Evolutionary conservation across 2,888 invertebrate species (phyloP).

Genomic region (Phasia obesa): DNA sequence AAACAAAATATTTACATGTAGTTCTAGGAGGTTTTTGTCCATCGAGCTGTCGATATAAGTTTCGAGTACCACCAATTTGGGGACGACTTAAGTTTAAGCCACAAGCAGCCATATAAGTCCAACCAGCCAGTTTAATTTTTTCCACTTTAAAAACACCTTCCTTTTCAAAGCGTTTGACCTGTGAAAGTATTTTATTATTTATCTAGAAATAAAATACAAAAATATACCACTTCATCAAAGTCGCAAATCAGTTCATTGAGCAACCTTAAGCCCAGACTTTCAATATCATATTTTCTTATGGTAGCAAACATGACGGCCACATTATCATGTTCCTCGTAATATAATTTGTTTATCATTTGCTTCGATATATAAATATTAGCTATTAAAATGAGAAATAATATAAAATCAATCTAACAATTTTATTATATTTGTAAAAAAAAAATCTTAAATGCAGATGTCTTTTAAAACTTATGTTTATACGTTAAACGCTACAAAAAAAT

Average conservation of each 20-base stretch:
- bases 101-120: slow-evolving; percentile 98
- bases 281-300: slow-evolving; percentile 90
- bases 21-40: too few species aligned
- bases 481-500: too few species aligned
- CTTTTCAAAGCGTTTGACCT: slow-evolving; percentile 82
- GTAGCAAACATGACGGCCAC: slow-evolving; percentile 99
- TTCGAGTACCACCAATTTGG: slow-evolving; percentile 82
- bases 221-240: slow-evolving; percentile 90
- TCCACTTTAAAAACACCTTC: slow-evolving; percentile 89
- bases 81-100: slow-evolving; percentile 91
- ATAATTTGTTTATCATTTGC: slow-evolving; percentile 88
- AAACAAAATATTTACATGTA: too few species aligned
- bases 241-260: slow-evolving; percentile 96
- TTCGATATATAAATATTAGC: slow-evolving; percentile 91
- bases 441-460: too few species aligned
- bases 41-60: too few species aligned
- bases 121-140: slow-evolving; percentile 98
- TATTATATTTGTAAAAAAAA: too few species aligned
- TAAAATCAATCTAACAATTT: too few species aligned
- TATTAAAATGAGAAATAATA: slow-evolving; percentile 78
- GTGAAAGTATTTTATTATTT: not conserved
- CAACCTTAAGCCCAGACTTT: slow-evolving; percentile 87
- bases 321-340: slow-evolving; percentile 93
- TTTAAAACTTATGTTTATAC: too few species aligned
- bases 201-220: not conserved